Evolutionary conservation across 2,113 vertebrate species (phyloP).

Genomic region (Halcyon malimbica): DNA sequence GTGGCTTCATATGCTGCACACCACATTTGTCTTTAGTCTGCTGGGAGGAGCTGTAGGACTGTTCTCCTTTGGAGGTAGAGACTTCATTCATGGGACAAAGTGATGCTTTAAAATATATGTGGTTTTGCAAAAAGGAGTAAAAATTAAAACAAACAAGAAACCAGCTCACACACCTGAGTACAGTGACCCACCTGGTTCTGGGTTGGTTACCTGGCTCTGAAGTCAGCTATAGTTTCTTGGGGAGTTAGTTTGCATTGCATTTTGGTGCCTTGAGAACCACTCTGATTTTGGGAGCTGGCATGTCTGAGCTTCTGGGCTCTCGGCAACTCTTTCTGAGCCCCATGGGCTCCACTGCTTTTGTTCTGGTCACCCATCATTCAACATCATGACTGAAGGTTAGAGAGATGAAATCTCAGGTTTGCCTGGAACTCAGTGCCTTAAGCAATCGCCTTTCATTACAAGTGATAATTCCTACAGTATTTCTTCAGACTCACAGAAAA

Average conservation of each 20-base stretch:
- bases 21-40: background rate
- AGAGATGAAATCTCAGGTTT: background rate
- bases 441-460: background rate
- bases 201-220: background rate
- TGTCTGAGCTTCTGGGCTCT: background rate
- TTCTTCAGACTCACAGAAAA: background rate
- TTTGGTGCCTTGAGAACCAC: background rate
- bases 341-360: background rate
- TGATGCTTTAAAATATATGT: background rate
- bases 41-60: background rate
- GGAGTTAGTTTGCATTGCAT: background rate
- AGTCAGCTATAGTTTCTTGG: background rate
- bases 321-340: background rate
- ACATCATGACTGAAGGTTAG: background rate
- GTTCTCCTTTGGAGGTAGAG: background rate
- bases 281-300: background rate
- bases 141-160: background rate
- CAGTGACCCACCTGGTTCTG: background rate
- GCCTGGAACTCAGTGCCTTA: background rate
- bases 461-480: background rate
- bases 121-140: background rate
- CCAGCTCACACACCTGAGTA: background rate
- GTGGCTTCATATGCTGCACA: background rate
- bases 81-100: background rate
- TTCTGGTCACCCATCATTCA: background rate